These are phyloP conservation scores for Hybognathus amarus DNA, from an alignment of 2,797 vertebrate genomes.

Conservation along the genomic window DNA sequence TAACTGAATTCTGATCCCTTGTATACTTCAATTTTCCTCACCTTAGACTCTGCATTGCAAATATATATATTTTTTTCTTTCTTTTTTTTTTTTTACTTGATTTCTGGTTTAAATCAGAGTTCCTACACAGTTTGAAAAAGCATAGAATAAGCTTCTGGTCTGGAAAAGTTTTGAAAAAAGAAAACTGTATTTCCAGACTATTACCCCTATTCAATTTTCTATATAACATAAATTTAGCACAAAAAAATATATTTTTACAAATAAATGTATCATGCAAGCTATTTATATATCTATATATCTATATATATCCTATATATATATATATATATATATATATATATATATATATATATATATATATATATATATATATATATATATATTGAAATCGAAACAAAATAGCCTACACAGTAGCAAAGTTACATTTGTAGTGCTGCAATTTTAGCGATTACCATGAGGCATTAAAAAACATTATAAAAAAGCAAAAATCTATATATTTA, in stretches of 20 bases:
- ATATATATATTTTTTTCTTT: not conserved
- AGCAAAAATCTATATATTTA: not conserved
- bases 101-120: not conserved
- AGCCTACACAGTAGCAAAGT: not conserved
- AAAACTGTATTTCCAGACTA: not conserved
- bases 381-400: not conserved
- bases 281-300: not conserved
- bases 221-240: not conserved
- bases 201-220: not conserved
- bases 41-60: not conserved
- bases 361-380: not conserved
- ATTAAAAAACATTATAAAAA: not conserved
- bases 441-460: not conserved
- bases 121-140: not conserved
- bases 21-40: constrained; percentile 69
- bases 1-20: constrained; percentile 67
- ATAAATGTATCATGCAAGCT: too few relatives aligned
- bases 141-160: not conserved
- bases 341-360: not conserved
- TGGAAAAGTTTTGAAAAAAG: too few relatives aligned
- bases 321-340: not conserved
- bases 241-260: too few relatives aligned
- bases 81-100: not conserved
- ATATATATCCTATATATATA: not conserved
- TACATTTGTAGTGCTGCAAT: not conserved